Evolutionary conservation across 2,113 vertebrate species (phyloP), one percentile per base, ranked within the genome.

Genomic region (Desmodus rotundus): DNA sequence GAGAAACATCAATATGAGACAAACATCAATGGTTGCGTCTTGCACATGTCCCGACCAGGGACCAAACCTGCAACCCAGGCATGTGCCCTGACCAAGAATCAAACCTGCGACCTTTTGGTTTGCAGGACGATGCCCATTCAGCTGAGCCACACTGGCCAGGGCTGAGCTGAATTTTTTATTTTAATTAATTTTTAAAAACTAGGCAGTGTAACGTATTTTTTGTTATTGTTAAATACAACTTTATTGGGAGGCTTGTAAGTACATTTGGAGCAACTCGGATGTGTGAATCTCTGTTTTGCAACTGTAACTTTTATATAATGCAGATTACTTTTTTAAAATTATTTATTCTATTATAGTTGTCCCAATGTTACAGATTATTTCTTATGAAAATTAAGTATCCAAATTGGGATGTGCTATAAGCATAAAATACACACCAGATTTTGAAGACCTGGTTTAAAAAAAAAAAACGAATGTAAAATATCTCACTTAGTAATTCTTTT

Each of bases 121-220:
- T 63, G 28, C 61, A 63, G 61, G 61, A 63, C 1, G 28, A 12
- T 5, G 13, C 24, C 28, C 61, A 31, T 28, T 5, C 61, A 63
- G 15, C 61, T 61, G 58, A 61, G 26, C 58, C 58, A 61, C 58
- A 61, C 10, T 2, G 26, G 61, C 61, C 61, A 63, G 28, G 28
- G 61, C 56, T 33, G 50, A 52, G 24, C 41, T 93, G 67, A 93
- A 52, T 38, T 87, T 87, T 83, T 91, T 65, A 52, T 56, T 82
- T 80, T 61, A 83, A 77, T 90, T 77, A 83, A 91, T 73, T 91
- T 43, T 81, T 92, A 50, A 96, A 93, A 70, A 43, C 3, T 7
- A 93, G 89, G 19, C 36, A 13, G n/a, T 58, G 2, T 80, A 28
- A 80, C 88, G 15, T n/a, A 26, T 33, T 68, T 87, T 50, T 47